Conservation (phyloP, 2,797 vertebrate genomes). For the Protosalanx chinensis region DNA sequence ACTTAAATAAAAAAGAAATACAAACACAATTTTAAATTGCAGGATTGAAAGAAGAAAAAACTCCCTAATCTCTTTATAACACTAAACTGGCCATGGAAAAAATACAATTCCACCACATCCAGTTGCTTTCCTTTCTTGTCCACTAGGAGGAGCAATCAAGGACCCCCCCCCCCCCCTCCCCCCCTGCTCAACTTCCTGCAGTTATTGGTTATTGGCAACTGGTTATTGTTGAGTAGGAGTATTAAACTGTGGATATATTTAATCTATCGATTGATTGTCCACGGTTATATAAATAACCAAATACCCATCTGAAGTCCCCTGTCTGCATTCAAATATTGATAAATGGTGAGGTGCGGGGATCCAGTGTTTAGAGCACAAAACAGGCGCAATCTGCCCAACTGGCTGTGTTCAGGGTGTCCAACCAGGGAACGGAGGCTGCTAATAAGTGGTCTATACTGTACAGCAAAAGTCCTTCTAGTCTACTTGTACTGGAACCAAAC, state of each 20-base stretch:
- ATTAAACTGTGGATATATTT: neutral
- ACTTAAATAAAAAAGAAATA: constrained; percentile 16
- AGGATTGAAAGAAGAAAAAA: constrained; percentile 3
- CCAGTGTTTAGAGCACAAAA: neutral
- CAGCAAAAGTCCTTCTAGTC: neutral
- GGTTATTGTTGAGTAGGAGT: neutral
- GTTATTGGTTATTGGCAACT: neutral
- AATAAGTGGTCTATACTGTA: neutral
- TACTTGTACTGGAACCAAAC: no score
- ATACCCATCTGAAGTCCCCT: neutral
- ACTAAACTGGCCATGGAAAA: constrained; percentile 5
- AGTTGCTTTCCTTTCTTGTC: neutral
- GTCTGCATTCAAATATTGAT: neutral
- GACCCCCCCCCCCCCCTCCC: no score
- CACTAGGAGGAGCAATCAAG: neutral
- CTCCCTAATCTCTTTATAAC: constrained; percentile 9
- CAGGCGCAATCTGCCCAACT: neutral
- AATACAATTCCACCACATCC: neutral
- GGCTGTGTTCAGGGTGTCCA: neutral
- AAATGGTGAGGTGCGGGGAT: neutral
- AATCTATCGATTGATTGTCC: neutral
- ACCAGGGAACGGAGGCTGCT: neutral
- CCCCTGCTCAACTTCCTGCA: neutral
- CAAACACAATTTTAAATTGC: constrained; percentile 16
- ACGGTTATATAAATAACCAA: neutral